These are phyloP conservation scores for Meta bourneti DNA, from an alignment of 2,888 invertebrate genomes.

Conservation along the genomic window DNA sequence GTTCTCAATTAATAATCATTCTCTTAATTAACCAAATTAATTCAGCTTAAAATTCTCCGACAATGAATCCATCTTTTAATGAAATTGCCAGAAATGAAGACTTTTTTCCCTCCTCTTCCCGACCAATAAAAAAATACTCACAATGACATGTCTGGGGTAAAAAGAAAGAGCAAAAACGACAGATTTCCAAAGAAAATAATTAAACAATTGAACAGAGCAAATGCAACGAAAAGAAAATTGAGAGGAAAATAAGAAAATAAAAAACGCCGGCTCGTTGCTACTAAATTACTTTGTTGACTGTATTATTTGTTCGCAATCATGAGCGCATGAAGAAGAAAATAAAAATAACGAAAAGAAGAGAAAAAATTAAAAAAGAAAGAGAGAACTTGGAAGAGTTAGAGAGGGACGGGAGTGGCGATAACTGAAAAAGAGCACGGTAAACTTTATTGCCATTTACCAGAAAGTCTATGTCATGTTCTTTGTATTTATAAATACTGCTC, in stretches of 20 bases:
- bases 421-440: slow-evolving; percentile 75
- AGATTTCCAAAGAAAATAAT: slow-evolving; percentile 72
- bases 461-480: slow-evolving; percentile 74
- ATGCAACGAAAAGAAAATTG: slow-evolving; percentile 4
- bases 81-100: slow-evolving; percentile 9
- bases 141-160: slow-evolving; percentile 9
- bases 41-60: slow-evolving; percentile 25
- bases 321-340: slow-evolving; percentile 59
- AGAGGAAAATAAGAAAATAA: slow-evolving; percentile 13
- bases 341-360: slow-evolving; percentile 48
- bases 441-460: slow-evolving; percentile 76
- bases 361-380: slow-evolving; percentile 34
- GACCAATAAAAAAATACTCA: slow-evolving; percentile 1
- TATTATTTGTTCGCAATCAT: slow-evolving; percentile 76
- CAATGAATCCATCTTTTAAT: slow-evolving; percentile 51
- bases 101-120: background rate
- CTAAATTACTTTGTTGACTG: slow-evolving; percentile 76
- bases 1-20: slow-evolving; percentile 20
- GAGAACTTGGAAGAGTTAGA: slow-evolving; percentile 25
- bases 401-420: slow-evolving; percentile 37
- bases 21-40: slow-evolving; percentile 48
- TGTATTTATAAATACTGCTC: slow-evolving; percentile 76
- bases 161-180: slow-evolving; percentile 1
- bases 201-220: slow-evolving; percentile 69
- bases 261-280: slow-evolving; percentile 63